phyloP scores from a whole-genome alignment of 1,140 invertebrate genomes.

The Geopemphigus sp. region DNA sequence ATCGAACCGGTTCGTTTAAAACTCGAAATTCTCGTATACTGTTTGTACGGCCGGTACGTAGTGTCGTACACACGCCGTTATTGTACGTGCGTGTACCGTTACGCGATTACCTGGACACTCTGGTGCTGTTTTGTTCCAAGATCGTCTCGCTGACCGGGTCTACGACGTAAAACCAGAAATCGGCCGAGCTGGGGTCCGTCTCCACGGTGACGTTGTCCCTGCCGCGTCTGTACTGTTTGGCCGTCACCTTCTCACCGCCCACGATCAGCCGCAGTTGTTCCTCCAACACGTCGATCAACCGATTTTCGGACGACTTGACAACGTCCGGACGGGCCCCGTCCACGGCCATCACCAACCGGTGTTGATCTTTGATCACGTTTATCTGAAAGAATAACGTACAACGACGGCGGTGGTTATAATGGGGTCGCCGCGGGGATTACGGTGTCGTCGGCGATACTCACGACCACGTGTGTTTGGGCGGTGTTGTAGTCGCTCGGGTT shows the following conservation, averaged over 20 bases:
- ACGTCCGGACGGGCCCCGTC: constrained; percentile 70
- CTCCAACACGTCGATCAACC: constrained; percentile 69
- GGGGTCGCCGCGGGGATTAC: no score
- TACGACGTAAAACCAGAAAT: constrained; percentile 82
- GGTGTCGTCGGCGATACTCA: no score
- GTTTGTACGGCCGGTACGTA: background rate
- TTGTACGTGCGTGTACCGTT: no score
- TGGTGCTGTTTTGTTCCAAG: constrained; percentile 67
- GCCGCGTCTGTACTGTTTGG: constrained; percentile 63
- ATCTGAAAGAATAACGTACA: constrained; percentile 56
- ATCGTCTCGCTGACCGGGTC: constrained; percentile 77
- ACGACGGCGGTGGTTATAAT: no score
- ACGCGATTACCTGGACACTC: constrained; percentile 64
- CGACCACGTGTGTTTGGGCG: constrained; percentile 65
- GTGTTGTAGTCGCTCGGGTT: constrained; percentile 61
- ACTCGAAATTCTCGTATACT: background rate
- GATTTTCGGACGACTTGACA: constrained; percentile 65
- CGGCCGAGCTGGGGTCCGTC: constrained; percentile 69
- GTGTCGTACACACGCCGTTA: background rate
- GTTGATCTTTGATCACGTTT: constrained; percentile 67
- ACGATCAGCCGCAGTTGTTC: constrained; percentile 71
- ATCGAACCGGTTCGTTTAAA: background rate
- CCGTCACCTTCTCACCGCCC: constrained; percentile 74
- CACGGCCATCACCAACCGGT: constrained; percentile 76
- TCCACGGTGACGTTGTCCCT: constrained; percentile 72